Evolutionary conservation across 2,113 vertebrate genomes (phyloP).

Genomic region (Malurus elegans): DNA sequence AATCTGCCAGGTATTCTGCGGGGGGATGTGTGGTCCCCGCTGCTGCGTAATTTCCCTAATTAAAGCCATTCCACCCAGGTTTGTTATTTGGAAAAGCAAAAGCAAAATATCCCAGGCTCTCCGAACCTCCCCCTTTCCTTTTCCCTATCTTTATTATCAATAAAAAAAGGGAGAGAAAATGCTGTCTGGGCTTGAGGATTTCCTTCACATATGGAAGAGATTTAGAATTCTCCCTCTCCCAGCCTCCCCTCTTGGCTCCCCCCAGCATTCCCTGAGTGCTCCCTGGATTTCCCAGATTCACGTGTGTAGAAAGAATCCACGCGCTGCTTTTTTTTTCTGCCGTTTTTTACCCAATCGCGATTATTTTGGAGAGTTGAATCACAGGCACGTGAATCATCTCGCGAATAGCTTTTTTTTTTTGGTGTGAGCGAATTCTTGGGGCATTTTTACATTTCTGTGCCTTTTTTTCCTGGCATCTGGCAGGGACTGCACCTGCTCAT

Average conservation of each 20-base stretch:
- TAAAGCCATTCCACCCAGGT: not conserved
- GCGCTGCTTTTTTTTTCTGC: not conserved
- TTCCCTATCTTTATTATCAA: conserved; percentile 50
- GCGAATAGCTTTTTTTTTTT: not conserved
- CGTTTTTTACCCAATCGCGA: not conserved
- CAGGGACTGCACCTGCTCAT: conserved; percentile 25
- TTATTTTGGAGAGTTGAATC: not conserved
- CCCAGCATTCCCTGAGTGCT: conserved; percentile 9
- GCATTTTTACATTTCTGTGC: not conserved
- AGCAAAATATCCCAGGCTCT: not conserved
- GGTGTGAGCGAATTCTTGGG: not conserved
- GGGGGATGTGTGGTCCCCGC: not conserved
- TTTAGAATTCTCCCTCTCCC: conserved; percentile 46
- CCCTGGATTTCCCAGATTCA: not conserved
- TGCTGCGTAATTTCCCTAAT: not conserved
- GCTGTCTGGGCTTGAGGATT: conserved; percentile 56
- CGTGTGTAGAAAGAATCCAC: not conserved
- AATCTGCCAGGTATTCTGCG: not conserved
- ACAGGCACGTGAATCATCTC: not conserved
- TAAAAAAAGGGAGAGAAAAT: conserved; percentile 60
- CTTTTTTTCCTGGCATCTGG: not conserved
- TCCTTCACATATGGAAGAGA: conserved; percentile 68
- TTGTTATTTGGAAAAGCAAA: not conserved
- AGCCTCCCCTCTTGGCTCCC: conserved; percentile 15
- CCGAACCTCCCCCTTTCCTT: not conserved